Conservation (phyloP, 2,797 vertebrate species). For the Apogon hyalosoma region DNA sequence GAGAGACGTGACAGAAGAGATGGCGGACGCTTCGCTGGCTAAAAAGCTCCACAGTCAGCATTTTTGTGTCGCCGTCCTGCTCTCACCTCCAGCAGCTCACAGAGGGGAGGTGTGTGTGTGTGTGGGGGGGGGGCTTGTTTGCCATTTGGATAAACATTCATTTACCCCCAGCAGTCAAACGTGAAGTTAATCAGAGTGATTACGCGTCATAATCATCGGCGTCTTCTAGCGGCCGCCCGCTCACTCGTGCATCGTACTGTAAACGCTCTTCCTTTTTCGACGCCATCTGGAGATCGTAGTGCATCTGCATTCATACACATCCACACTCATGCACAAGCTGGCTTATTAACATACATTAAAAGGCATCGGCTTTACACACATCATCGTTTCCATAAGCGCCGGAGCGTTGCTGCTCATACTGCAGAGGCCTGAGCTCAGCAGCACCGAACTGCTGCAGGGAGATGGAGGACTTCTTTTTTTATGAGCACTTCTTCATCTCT, state of each 20-base stretch:
- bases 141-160: conserved; percentile 81
- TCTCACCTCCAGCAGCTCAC: conserved; percentile 59
- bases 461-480: conserved; percentile 19
- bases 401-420: conserved; percentile 29
- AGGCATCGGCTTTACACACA: conserved; percentile 45
- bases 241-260: conserved; percentile 53
- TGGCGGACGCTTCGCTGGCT: conserved; percentile 44
- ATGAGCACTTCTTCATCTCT: conserved; percentile 27
- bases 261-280: conserved; percentile 45
- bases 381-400: conserved; percentile 60
- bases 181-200: conserved; percentile 84
- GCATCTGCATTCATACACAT: conserved; percentile 36
- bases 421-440: conserved; percentile 71
- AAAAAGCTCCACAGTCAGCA: conserved; percentile 73
- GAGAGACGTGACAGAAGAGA: conserved; percentile 54
- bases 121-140: conserved; percentile 68
- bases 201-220: conserved; percentile 72
- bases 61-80: conserved; percentile 52
- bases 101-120: conserved; percentile 1
- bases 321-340: conserved; percentile 3
- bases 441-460: conserved; percentile 48
- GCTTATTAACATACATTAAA: conserved; percentile 69
- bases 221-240: conserved; percentile 51
- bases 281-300: conserved; percentile 74
- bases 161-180: conserved; percentile 81